Evolutionary conservation across 2,113 vertebrate genomes (phyloP).

Genomic region (Aramus guarauna): DNA sequence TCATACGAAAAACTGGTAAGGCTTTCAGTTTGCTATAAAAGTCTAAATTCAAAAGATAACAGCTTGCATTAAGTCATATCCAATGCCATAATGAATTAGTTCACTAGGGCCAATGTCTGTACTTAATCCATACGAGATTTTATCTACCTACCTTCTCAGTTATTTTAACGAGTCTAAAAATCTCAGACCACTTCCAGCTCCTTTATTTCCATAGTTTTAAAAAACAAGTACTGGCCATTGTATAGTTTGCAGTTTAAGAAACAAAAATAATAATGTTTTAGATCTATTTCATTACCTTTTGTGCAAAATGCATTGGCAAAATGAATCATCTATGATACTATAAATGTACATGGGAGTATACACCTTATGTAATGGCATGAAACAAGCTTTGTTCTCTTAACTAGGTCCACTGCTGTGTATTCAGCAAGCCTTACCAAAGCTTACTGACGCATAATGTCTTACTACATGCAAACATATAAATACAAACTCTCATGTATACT

Average conservation of each 20-base stretch:
- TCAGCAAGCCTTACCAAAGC: not conserved
- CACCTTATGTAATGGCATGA: not conserved
- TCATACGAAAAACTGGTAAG: not conserved
- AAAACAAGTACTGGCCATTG: not conserved
- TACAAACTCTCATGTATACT: not conserved
- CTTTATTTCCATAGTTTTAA: not conserved
- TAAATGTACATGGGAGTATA: not conserved
- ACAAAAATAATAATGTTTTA: not conserved
- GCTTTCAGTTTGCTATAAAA: not conserved
- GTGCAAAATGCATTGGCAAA: not conserved
- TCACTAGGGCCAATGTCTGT: not conserved
- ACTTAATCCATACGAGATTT: not conserved
- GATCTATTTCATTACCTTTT: not conserved
- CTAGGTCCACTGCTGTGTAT: not conserved
- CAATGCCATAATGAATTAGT: not conserved
- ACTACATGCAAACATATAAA: not conserved
- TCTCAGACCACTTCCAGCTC: not conserved
- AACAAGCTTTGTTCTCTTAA: not conserved
- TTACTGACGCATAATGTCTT: not conserved
- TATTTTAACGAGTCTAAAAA: not conserved
- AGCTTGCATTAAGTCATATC: not conserved
- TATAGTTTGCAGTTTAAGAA: not conserved
- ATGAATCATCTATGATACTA: not conserved
- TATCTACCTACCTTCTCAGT: not conserved
- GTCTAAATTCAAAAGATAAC: not conserved